Evolutionary conservation across 1,140 invertebrate species (phyloP), one percentile per base, ranked within the genome.

Genomic region (Bombus soroeensis): DNA sequence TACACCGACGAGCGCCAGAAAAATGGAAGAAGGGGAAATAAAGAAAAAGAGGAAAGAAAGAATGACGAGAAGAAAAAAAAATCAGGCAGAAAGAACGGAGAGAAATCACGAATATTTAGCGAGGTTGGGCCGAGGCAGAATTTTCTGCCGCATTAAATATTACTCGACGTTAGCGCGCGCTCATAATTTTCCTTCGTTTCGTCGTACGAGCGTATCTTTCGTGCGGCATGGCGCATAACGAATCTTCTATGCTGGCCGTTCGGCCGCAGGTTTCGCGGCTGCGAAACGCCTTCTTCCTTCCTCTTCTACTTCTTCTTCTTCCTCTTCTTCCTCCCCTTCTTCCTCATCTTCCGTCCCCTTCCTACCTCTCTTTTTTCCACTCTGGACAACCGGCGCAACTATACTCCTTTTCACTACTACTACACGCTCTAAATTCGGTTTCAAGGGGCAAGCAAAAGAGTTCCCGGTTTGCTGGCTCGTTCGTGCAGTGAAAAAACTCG

Each of bases 371-470:
- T 32, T 22, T 22, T n/a, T 39, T 47, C 53, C 10, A 13, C 53
- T 68, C 32, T 43, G 53, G 32, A 85, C 66, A 32, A 37, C 18
- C 37, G 18, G 34, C 76, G 74, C n/a, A 59, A 34, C 75, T 41
- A 41, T 64, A 32, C 81, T 85, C 70, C 86, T 89, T 89, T 85
- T 85, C 86, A 66, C 74, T 64, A 85, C 37, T 59, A 83, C 83
- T 18, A 85, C 71, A 66, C 75, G 82, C 82, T 90, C 89, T 90
- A 90, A 90, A 90, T 90, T 90, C 88, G 88, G 78, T 85, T 77
- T 62, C 64, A 62, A 81, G 59, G 74, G 79, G 81, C 88, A 57
- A 62, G 83, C 83, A 47, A 88, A 90, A 90, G 76, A 87, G 83
- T 85, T 89, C 76, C 83, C 47, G 62, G 70, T 80, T 41, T 80